A percentile compares a stretch with the other conserved stretches of the same genome.
These are phyloP conservation scores for Centropus bengalensis DNA, from an alignment of 2,113 vertebrate species.

Conservation along the genomic window DNA sequence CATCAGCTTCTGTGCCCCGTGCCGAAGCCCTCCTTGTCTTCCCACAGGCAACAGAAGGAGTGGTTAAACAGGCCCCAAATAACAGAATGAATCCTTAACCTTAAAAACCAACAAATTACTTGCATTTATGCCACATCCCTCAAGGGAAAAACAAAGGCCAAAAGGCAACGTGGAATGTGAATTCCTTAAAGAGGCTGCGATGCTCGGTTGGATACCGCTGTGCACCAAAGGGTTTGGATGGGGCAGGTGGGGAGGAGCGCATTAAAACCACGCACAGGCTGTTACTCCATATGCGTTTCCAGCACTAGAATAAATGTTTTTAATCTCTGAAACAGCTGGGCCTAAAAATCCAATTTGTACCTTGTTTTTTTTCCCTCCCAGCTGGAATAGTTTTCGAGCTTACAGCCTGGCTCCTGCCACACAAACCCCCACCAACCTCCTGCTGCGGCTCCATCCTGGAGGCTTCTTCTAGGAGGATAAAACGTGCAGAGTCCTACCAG, in stretches of 20 bases:
- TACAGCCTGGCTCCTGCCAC: background rate
- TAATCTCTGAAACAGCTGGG: constrained; percentile 4
- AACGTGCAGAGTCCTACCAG: constrained; percentile 88
- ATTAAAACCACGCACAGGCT: background rate
- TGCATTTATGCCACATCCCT: background rate
- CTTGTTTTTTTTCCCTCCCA: background rate
- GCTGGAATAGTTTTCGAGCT: background rate
- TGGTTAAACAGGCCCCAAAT: background rate
- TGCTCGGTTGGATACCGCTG: background rate
- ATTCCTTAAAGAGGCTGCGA: background rate
- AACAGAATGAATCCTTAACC: background rate
- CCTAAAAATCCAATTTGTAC: background rate
- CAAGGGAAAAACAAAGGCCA: background rate
- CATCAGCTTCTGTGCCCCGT: background rate
- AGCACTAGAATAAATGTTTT: background rate
- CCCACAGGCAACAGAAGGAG: background rate
- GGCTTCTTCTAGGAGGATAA: constrained; percentile 39
- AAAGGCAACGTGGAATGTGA: background rate
- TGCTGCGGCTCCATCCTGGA: constrained; percentile 22
- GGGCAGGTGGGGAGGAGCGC: constrained; percentile 7
- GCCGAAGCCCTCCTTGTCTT: background rate
- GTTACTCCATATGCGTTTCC: background rate
- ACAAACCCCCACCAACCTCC: constrained; percentile 36
- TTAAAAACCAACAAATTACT: constrained; percentile 16
- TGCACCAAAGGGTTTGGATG: background rate